Evolutionary conservation across 2,888 invertebrate genomes (phyloP).

Genomic region (Zootermopsis nevadensis): DNA sequence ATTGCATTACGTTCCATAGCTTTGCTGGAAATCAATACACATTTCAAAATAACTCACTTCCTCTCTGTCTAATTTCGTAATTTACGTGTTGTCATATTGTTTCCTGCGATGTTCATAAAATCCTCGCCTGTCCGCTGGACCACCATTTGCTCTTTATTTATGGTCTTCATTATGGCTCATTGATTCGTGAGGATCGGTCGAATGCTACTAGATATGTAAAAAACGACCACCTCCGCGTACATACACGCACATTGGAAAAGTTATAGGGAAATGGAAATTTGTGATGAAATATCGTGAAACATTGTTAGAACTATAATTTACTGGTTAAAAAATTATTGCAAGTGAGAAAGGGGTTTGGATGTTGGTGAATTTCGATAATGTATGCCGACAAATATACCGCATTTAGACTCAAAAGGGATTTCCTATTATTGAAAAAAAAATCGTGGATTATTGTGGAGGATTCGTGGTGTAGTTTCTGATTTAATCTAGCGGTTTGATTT

Average conservation of each 20-base stretch:
- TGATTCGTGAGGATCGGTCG: constrained; percentile 58
- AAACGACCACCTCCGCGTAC: constrained; percentile 33
- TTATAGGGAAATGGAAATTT: constrained; percentile 54
- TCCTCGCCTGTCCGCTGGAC: constrained; percentile 58
- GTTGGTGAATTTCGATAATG: constrained; percentile 53
- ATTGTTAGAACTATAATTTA: constrained; percentile 51
- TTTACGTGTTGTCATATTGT: constrained; percentile 60
- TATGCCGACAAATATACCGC: constrained; percentile 36
- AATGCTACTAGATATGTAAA: constrained; percentile 42
- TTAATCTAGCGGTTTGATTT: neutral
- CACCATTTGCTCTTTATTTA: constrained; percentile 60
- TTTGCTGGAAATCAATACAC: constrained; percentile 52
- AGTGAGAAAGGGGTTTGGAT: constrained; percentile 37
- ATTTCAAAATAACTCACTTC: constrained; percentile 54
- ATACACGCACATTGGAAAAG: constrained; percentile 42
- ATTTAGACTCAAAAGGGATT: constrained; percentile 42
- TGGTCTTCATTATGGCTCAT: constrained; percentile 63
- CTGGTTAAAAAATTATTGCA: constrained; percentile 46
- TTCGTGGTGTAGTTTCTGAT: constrained; percentile 1
- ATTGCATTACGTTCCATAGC: constrained; percentile 53
- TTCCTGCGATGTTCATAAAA: constrained; percentile 59
- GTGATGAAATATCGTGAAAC: constrained; percentile 54
- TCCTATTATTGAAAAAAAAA: constrained; percentile 43
- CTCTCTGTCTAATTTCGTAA: constrained; percentile 58
- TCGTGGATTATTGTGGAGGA: constrained; percentile 17